These are phyloP conservation scores for Maconellicoccus hirsutus DNA, from an alignment of 1,140 invertebrate genomes.

Conservation along the genomic window DNA sequence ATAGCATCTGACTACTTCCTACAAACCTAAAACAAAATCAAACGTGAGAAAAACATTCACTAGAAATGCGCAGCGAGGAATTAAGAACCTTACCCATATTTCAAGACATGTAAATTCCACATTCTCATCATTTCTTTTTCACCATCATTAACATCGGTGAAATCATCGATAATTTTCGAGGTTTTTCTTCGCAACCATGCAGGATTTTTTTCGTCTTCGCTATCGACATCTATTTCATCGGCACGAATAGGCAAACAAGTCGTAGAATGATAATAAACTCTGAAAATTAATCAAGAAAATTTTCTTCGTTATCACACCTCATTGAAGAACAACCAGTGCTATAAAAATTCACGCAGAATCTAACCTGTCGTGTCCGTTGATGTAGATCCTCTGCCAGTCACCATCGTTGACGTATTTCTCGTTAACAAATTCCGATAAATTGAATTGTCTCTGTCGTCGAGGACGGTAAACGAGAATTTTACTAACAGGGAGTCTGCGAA, in stretches of 20 bases:
- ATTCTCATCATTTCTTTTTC: conserved; percentile 98
- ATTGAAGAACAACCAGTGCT: too few species aligned
- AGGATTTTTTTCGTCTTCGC: conserved; percentile 87
- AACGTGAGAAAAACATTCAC: conserved; percentile 28
- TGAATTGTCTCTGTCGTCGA: conserved; percentile 50
- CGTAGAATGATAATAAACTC: conserved; percentile 86
- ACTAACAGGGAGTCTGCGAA: conserved; percentile 73
- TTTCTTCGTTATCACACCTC: too few species aligned
- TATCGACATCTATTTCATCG: conserved; percentile 86
- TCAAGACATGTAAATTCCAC: conserved; percentile 97
- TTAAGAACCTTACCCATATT: conserved; percentile 44
- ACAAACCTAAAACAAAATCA: too few species aligned
- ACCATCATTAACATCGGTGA: conserved; percentile 95
- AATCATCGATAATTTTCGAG: conserved; percentile 96
- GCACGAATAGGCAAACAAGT: conserved; percentile 87
- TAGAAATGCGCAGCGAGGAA: too few species aligned
- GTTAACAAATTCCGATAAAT: conserved; percentile 65
- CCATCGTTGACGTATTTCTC: conserved; percentile 63
- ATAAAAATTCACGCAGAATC: too few species aligned
- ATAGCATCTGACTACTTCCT: conserved; percentile 84
- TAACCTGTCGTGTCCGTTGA: conserved; percentile 83
- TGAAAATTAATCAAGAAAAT: too few species aligned
- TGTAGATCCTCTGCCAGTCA: conserved; percentile 68
- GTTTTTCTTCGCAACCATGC: conserved; percentile 89
- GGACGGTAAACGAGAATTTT: conserved; percentile 80